Percentiles rank a stretch among this genome's conserved stretches.
Conservation (phyloP, 2,888 invertebrate species). For the Emmelina monodactyla region DNA sequence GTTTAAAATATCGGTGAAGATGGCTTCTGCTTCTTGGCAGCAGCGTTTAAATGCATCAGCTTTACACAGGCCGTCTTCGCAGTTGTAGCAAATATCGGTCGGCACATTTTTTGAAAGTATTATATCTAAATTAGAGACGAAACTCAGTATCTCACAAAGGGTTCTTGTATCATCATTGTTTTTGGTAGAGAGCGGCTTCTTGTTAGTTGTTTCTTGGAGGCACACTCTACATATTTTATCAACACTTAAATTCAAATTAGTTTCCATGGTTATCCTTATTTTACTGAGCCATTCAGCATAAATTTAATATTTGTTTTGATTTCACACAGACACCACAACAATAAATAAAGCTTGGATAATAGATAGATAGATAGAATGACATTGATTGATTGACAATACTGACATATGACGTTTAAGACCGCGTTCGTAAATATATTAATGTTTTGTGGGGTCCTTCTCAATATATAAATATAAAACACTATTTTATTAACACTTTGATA, state of each 20-base stretch:
- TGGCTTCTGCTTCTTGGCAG: slow-evolving; percentile 32
- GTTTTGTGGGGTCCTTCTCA: too few species aligned
- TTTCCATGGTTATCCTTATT: not conserved
- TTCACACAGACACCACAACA: too few species aligned
- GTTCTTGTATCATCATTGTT: slow-evolving; percentile 20
- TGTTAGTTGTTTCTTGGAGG: slow-evolving; percentile 16
- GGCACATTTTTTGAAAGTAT: slow-evolving; percentile 31
- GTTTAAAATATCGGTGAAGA: not conserved
- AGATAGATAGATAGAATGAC: too few species aligned
- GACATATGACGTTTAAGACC: too few species aligned
- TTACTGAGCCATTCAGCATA: too few species aligned
- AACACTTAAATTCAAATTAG: slow-evolving; percentile 5
- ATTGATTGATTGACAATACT: too few species aligned
- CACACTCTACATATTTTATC: slow-evolving; percentile 23
- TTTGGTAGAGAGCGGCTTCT: slow-evolving; percentile 20
- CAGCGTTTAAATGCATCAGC: slow-evolving; percentile 41
- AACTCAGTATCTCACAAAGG: slow-evolving; percentile 25
- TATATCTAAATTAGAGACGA: slow-evolving; percentile 33
- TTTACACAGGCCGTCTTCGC: slow-evolving; percentile 31
- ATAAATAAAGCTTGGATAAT: too few species aligned
- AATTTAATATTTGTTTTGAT: too few species aligned
- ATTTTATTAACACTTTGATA: too few species aligned
- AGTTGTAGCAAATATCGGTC: slow-evolving; percentile 42
- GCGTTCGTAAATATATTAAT: too few species aligned
- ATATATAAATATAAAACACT: too few species aligned